Percentiles rank a stretch among this genome's conserved stretches.
phyloP scores from a whole-genome alignment of 2,888 invertebrate genomes.

The Cephus nigrinus region DNA sequence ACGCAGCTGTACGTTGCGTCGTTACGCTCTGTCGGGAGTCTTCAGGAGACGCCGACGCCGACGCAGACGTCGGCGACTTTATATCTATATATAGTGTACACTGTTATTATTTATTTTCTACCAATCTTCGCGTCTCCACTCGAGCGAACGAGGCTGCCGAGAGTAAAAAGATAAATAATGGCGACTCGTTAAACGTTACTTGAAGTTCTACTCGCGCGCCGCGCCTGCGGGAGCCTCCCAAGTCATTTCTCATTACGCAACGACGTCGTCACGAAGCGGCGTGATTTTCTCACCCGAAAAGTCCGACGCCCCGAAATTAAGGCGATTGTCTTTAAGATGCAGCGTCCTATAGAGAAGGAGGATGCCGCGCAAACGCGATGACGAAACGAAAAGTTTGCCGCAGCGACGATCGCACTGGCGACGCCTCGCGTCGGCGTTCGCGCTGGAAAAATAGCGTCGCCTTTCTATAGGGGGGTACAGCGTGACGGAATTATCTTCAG shows the following conservation, averaged over 20 bases:
- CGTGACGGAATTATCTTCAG: not conserved
- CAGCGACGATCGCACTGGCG: not conserved
- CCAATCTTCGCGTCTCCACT: not conserved
- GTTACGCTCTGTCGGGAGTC: conserved; percentile 16
- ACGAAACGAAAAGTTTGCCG: not conserved
- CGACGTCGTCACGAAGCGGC: not conserved
- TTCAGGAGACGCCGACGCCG: not conserved
- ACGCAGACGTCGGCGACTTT: too few species aligned
- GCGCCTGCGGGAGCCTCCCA: not conserved
- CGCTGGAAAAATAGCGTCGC: not conserved
- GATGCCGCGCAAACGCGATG: not conserved
- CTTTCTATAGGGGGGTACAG: not conserved
- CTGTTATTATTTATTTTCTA: not conserved
- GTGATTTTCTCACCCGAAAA: not conserved
- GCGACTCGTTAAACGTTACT: conserved; percentile 2
- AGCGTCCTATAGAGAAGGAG: not conserved
- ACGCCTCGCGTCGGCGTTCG: not conserved
- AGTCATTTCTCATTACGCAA: not conserved
- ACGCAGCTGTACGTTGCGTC: conserved; percentile 6
- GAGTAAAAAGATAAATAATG: not conserved
- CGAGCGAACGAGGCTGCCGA: not conserved
- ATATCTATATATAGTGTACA: too few species aligned
- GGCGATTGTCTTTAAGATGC: not conserved
- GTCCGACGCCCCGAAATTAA: not conserved
- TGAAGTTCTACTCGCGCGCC: not conserved